Conservation (phyloP, 2,797 vertebrate genomes). For the Tangara arthus region DNA sequence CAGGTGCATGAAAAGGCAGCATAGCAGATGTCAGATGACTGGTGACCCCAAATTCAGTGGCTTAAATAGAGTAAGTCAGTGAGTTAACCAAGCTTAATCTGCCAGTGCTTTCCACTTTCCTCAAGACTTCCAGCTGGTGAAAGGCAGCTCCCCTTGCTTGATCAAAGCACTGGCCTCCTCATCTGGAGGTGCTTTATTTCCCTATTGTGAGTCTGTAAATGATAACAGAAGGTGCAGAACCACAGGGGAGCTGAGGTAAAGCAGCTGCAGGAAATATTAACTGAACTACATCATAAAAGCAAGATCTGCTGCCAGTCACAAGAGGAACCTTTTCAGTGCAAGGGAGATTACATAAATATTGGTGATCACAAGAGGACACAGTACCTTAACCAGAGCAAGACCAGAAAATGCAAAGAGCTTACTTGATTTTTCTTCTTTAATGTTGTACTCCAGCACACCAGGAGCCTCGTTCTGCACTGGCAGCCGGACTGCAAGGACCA, state of each 20-base stretch:
- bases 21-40: not conserved
- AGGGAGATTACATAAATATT: not conserved
- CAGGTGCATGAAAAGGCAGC: not conserved
- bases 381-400: not conserved
- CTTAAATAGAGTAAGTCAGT: not conserved
- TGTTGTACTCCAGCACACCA: constrained; percentile 73
- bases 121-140: not conserved
- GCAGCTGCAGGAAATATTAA: constrained; percentile 27
- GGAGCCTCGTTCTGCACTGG: constrained; percentile 63
- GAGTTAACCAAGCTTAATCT: not conserved
- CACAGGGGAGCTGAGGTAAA: not conserved
- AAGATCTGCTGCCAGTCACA: not conserved
- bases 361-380: not conserved
- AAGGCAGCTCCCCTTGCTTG: not conserved
- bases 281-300: not conserved
- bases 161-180: not conserved
- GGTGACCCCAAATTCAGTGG: not conserved
- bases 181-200: not conserved
- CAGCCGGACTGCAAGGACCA: constrained; percentile 80
- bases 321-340: not conserved
- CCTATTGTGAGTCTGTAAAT: not conserved
- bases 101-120: not conserved
- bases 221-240: not conserved
- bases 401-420: constrained; percentile 43
- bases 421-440: constrained; percentile 90